Conservation (phyloP, 2,113 vertebrate genomes). For the Gymnocephalus cernua region DNA sequence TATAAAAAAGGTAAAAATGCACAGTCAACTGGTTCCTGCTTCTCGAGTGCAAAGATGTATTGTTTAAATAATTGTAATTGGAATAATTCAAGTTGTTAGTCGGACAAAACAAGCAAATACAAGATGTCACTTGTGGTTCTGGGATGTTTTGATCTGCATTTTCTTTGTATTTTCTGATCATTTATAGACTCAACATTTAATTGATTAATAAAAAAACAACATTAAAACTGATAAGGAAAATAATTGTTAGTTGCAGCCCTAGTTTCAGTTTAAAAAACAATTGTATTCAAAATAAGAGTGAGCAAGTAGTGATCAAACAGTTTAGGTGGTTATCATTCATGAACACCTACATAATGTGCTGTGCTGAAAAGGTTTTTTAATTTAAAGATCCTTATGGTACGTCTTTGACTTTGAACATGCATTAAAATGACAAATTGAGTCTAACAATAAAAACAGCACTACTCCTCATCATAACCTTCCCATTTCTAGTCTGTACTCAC, state of each 20-base stretch:
- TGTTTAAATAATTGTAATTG: neutral
- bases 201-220: too few species aligned
- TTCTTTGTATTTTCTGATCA: neutral
- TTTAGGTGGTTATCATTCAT: neutral
- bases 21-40: neutral
- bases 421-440: neutral
- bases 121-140: neutral
- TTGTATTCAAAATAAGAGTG: neutral
- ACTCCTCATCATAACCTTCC: constrained; percentile 49
- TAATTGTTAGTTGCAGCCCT: neutral
- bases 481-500: constrained; percentile 60
- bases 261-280: too few species aligned
- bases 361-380: neutral
- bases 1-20: neutral
- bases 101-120: neutral
- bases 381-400: neutral
- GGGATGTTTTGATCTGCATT: neutral
- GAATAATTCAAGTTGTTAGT: neutral
- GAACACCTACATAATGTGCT: neutral
- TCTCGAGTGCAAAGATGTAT: neutral
- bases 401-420: neutral
- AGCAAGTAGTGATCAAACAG: neutral
- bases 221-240: neutral
- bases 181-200: neutral
- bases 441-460: neutral